These are phyloP conservation scores for Mastomys natalensis DNA, from an alignment of 2,113 vertebrate genomes.

Conservation along the genomic window DNA sequence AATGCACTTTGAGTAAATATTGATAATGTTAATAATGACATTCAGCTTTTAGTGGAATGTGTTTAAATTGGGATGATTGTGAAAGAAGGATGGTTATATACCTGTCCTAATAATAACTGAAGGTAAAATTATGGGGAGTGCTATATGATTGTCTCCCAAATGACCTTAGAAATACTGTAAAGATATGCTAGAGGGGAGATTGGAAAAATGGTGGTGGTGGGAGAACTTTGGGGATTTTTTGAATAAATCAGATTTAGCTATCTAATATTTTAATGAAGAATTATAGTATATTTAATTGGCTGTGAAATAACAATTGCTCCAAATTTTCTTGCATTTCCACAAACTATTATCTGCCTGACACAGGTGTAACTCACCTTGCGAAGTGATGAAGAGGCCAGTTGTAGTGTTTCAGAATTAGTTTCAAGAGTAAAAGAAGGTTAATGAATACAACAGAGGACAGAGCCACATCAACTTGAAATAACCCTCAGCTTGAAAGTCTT, in stretches of 20 bases:
- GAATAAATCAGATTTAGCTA: slow-evolving; percentile 39
- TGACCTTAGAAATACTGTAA: neutral
- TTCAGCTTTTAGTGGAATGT: slow-evolving; percentile 27
- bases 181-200: neutral
- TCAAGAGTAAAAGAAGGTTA: slow-evolving; percentile 45
- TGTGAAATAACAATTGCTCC: slow-evolving; percentile 58
- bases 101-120: slow-evolving; percentile 27
- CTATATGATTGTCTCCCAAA: slow-evolving; percentile 42
- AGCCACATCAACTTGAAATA: slow-evolving; percentile 22
- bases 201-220: neutral
- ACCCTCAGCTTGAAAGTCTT: slow-evolving; percentile 13
- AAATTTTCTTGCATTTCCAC: slow-evolving; percentile 41
- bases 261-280: slow-evolving; percentile 43
- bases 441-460: neutral
- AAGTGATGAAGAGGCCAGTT: neutral
- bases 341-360: slow-evolving; percentile 22
- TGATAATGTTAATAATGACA: slow-evolving; percentile 55
- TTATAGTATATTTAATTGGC: slow-evolving; percentile 28
- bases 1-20: slow-evolving; percentile 55
- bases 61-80: slow-evolving; percentile 58
- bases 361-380: neutral
- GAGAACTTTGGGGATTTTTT: neutral
- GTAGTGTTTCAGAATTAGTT: slow-evolving; percentile 41
- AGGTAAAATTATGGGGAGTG: slow-evolving; percentile 53
- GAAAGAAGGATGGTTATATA: slow-evolving; percentile 26